Evolutionary conservation across 2,113 vertebrate species (phyloP).

Genomic region (Talpa occidentalis): DNA sequence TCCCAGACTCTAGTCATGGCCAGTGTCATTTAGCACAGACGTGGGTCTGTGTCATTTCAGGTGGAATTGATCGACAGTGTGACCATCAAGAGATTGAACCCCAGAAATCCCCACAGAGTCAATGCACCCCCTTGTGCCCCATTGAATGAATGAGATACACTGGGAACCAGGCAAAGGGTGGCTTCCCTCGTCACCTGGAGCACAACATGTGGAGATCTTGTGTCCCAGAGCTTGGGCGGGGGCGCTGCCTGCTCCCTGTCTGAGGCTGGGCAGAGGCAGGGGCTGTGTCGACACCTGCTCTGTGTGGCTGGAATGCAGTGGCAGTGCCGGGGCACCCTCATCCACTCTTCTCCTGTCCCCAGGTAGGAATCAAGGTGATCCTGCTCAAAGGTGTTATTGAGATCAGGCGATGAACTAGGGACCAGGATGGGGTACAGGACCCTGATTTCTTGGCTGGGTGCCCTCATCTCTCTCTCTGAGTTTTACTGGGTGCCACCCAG

Average conservation of each 20-base stretch:
- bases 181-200: neutral
- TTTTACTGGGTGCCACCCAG: neutral
- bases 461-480: neutral
- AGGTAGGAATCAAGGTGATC: neutral
- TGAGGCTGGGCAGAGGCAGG: neutral
- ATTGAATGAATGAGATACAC: neutral
- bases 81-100: neutral
- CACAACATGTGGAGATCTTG: neutral
- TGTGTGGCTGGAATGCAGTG: neutral
- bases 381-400: neutral
- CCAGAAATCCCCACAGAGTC: neutral
- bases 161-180: neutral
- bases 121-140: accelerated
- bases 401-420: neutral
- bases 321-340: neutral
- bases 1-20: neutral
- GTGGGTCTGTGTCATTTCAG: neutral
- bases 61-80: neutral
- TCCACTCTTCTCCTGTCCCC: neutral
- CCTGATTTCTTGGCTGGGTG: neutral
- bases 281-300: neutral
- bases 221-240: neutral
- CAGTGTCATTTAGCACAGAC: no score
- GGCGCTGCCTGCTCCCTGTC: neutral
- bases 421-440: no score